Conservation (phyloP, 2,113 vertebrate species). For the Zapus hudsonius region DNA sequence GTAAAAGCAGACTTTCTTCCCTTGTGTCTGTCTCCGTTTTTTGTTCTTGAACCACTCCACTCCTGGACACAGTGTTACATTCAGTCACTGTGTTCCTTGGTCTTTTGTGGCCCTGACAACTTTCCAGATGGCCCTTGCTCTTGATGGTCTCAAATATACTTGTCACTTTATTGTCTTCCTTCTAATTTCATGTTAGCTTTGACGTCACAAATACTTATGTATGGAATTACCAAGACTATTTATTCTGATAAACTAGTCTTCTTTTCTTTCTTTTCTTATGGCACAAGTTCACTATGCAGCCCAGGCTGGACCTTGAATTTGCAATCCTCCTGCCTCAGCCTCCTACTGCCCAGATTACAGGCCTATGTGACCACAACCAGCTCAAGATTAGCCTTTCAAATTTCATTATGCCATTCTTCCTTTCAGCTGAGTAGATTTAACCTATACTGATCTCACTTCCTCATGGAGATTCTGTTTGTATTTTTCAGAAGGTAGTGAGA, state of each 20-base stretch:
- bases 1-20: background rate
- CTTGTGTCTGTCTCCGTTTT: background rate
- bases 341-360: background rate
- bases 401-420: no score
- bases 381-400: background rate
- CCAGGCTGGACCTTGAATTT: no score
- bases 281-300: no score
- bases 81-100: background rate
- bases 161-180: background rate
- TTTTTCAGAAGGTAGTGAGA: no score
- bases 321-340: no score
- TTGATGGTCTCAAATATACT: background rate
- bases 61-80: background rate
- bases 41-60: background rate
- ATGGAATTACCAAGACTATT: no score
- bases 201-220: background rate
- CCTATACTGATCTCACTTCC: no score
- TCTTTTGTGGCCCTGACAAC: background rate
- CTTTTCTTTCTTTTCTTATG: no score
- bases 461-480: no score
- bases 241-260: no score
- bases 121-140: background rate
- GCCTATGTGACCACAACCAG: background rate
- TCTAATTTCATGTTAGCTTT: background rate
- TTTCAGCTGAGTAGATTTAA: no score